phyloP scores from a whole-genome alignment of 2,113 vertebrate species.

The Mionectes macconnelli region DNA sequence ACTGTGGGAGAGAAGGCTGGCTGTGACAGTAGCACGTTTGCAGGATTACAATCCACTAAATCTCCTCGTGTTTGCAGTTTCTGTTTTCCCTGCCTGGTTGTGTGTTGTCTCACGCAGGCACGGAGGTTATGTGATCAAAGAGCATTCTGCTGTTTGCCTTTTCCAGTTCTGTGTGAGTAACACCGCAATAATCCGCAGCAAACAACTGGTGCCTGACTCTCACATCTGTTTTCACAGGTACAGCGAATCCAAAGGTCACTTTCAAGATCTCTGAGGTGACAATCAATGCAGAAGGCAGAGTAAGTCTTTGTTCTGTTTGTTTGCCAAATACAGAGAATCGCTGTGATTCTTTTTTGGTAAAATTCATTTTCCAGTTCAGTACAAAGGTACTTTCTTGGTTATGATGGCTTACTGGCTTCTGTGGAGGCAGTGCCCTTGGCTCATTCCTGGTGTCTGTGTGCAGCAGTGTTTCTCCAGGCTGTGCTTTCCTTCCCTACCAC shows the following conservation, averaged over 20 bases:
- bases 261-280: constrained; percentile 83
- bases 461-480: constrained; percentile 8
- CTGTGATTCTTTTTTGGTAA: not conserved
- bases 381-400: not conserved
- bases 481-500: not conserved
- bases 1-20: not conserved
- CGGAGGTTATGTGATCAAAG: not conserved
- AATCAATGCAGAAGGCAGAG: constrained; percentile 76
- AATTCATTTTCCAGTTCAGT: not conserved
- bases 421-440: not conserved
- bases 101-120: not conserved
- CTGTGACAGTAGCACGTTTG: not conserved
- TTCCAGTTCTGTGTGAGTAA: not conserved
- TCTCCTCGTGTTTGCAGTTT: not conserved
- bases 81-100: not conserved
- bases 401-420: not conserved
- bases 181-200: not conserved
- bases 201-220: constrained; percentile 1
- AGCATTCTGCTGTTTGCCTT: not conserved
- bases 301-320: constrained; percentile 62
- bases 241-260: constrained; percentile 84
- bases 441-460: not conserved
- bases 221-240: constrained; percentile 72
- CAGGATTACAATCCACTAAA: not conserved
- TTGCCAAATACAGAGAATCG: not conserved